Conservation (phyloP, 2,113 vertebrate genomes). For the Toxostoma redivivum region DNA sequence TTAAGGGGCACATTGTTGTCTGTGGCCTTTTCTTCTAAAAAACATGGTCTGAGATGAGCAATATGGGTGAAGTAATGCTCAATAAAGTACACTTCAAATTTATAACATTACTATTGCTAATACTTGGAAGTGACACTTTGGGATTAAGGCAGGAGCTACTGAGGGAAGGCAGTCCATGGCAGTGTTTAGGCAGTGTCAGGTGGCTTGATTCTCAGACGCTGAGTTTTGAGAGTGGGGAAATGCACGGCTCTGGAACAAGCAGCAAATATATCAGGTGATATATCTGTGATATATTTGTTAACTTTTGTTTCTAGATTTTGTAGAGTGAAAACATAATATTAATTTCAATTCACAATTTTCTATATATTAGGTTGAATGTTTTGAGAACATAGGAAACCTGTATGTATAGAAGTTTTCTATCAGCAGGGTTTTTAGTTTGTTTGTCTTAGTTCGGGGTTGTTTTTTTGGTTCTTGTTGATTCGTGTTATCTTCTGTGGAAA, state of each 20-base stretch:
- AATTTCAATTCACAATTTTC: background rate
- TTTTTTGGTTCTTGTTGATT: background rate
- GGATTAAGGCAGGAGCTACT: background rate
- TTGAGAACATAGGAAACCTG: background rate
- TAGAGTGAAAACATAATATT: background rate
- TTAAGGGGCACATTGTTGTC: background rate
- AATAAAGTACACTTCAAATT: background rate
- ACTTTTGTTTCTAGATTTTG: background rate
- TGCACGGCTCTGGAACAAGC: background rate
- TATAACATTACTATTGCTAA: background rate
- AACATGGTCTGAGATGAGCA: background rate
- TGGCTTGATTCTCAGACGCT: background rate
- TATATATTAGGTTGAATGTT: background rate
- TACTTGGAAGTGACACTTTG: background rate
- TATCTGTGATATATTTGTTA: background rate
- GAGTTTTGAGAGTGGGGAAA: background rate
- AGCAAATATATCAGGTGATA: background rate
- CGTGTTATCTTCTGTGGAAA: background rate
- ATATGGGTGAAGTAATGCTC: background rate
- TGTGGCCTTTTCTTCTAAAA: background rate
- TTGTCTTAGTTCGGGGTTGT: background rate
- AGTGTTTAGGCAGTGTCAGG: background rate
- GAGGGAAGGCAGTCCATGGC: background rate
- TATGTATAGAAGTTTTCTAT: background rate
- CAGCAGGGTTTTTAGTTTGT: background rate